Evolutionary conservation across 2,888 invertebrate genomes (phyloP).

Genomic region (Coecobrya sp.): DNA sequence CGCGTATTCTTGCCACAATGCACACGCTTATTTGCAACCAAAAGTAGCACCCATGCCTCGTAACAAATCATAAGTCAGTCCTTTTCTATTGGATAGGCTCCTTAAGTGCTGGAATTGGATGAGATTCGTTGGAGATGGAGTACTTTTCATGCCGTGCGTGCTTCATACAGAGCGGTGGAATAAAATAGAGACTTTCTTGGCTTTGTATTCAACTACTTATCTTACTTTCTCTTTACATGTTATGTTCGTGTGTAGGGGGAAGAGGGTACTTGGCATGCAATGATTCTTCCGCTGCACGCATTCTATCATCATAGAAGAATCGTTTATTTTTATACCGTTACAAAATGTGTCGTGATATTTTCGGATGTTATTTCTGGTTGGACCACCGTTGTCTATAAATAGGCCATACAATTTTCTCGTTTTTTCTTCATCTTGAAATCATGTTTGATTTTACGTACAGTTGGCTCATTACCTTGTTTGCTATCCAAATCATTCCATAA

Average conservation of each 20-base stretch:
- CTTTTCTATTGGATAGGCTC: background rate
- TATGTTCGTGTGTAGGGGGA: background rate
- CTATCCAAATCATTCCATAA: background rate
- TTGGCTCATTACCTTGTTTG: background rate
- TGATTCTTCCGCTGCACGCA: constrained; percentile 37
- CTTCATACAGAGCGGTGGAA: background rate
- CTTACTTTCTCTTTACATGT: background rate
- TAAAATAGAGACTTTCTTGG: constrained; percentile 13
- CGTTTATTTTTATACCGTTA: background rate
- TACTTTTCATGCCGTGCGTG: constrained; percentile 19
- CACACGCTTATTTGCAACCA: background rate
- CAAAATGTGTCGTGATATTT: background rate
- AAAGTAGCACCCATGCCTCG: background rate
- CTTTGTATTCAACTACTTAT: background rate
- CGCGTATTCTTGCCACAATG: background rate
- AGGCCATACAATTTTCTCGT: background rate
- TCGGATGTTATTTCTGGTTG: background rate
- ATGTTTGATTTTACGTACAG: background rate
- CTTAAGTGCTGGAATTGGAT: constrained; percentile 21
- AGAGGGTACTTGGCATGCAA: constrained; percentile 26
- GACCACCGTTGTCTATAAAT: background rate
- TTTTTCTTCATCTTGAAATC: background rate
- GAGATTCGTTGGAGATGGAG: constrained; percentile 15
- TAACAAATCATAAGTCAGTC: constrained; percentile 42
- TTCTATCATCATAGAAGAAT: constrained; percentile 9